Base-by-base conservation (phyloP, 2,113 vertebrate genomes). In the Cephalophus harveyi region DNA sequence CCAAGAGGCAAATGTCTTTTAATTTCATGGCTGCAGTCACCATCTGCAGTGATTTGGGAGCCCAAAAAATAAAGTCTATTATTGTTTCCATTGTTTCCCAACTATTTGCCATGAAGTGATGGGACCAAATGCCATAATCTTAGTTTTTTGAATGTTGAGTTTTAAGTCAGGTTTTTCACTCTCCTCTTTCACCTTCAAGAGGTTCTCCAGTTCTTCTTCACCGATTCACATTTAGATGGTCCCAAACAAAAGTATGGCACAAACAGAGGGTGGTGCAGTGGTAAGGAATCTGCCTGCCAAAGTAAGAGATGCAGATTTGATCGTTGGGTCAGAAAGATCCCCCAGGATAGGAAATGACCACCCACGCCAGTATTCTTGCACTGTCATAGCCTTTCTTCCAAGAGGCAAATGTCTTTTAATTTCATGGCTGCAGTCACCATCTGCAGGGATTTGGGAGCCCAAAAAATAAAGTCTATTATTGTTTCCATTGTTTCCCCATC, bases 171-270 rank as follows among this genome's bases (percentile, higher is more conserved):
- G 19, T 40, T 71, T 71, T 40, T 40, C n/a, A 23, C 67, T 40
- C 67, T 71, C n/a, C 67, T 71, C 67, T 40, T 71, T 71, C 5
- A 71, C 67, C n/a, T 71, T 71, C n/a, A 40, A 71, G n/a, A 40
- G n/a, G n/a, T 23, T 40, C 10, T 71, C 19, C 21, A 71, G 67
- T 13, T 71, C n/a, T n/a, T 64, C 30, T 23, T 23, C 67, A 23
- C 67, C 0, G 19, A 40, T 40, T 40, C 10, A 0, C 67, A 40
- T 13, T 71, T 40, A 40, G n/a, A 71, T 71, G 19, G 67, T 23
- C 67, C n/a, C 19, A 40, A 40, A 71, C n/a, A 71, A 71, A 71
- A 71, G 9, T 36, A 71, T 36, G 67, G 67, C 67, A 36, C 36
- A 12, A 40, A 71, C 12, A 71, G n/a, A n/a, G 21, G 21, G 67